Percentiles rank a stretch among this genome's conserved stretches.
Evolutionary conservation across 1,140 invertebrate species (phyloP).

Genomic region (Pseudomyrmex cubaensis): DNA sequence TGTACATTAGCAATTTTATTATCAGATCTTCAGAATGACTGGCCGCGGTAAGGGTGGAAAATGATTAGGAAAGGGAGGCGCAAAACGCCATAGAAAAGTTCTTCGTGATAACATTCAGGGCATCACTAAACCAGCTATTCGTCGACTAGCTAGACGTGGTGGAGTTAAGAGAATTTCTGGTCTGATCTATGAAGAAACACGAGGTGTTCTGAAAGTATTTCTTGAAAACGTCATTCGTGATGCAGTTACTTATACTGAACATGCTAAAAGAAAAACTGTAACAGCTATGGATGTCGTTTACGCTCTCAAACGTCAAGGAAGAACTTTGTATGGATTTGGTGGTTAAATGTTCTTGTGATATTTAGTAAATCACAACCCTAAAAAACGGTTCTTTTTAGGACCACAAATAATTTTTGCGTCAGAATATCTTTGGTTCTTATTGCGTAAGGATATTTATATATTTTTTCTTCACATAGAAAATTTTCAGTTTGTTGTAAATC

Average conservation of each 20-base stretch:
- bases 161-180: conserved; percentile 69
- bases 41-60: conserved; percentile 48
- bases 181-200: conserved; percentile 69
- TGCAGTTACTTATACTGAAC: conserved; percentile 67
- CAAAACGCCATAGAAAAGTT: too few relatives aligned
- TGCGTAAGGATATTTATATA: too few relatives aligned
- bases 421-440: not conserved
- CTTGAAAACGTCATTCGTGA: conserved; percentile 70
- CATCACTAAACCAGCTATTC: conserved; percentile 63
- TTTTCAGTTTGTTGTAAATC: too few relatives aligned
- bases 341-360: conserved; percentile 30
- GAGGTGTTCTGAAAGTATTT: conserved; percentile 67
- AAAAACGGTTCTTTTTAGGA: conserved; percentile 64
- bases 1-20: too few relatives aligned
- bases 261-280: conserved; percentile 67
- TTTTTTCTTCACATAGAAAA: too few relatives aligned
- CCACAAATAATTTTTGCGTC: conserved; percentile 27
- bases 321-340: conserved; percentile 63
- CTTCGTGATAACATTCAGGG: too few relatives aligned
- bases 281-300: conserved; percentile 71
- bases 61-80: too few relatives aligned
- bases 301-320: conserved; percentile 65
- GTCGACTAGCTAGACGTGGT: conserved; percentile 67
- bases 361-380: not conserved
- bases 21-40: conserved; percentile 80